Percentiles rank a stretch among this genome's conserved stretches.
These are phyloP conservation scores for Microdon myrmicae DNA, from an alignment of 2,888 invertebrate genomes.

Conservation along the genomic window DNA sequence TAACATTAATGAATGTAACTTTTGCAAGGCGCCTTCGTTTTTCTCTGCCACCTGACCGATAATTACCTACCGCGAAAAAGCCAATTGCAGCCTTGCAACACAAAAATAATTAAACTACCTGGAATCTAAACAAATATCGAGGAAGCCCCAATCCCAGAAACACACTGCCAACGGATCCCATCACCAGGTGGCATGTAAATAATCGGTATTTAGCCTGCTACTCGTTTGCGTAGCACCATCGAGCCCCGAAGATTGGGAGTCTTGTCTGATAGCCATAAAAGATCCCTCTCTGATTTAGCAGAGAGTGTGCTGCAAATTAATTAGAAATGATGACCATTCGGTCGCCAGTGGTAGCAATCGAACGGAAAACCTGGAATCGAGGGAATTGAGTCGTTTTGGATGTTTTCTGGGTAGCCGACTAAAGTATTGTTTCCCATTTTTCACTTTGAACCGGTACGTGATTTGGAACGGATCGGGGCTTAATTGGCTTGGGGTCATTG, in stretches of 20 bases:
- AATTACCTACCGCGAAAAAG: conserved; percentile 4
- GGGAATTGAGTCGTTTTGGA: conserved; percentile 1
- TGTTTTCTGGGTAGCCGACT: conserved; percentile 1
- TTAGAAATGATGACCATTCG: too few species aligned
- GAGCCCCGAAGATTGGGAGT: too few species aligned
- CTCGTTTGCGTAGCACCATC: too few species aligned
- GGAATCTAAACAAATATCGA: neutral
- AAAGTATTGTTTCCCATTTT: conserved; percentile 1
- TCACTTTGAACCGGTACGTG: neutral
- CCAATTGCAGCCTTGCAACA: neutral
- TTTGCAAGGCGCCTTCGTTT: too few species aligned
- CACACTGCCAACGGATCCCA: conserved; percentile 5
- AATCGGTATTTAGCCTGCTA: conserved; percentile 21
- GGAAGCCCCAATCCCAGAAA: neutral
- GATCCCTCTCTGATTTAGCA: too few species aligned
- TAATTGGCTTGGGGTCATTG: conserved; percentile 18
- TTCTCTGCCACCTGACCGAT: conserved; percentile 6
- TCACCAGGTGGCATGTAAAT: conserved; percentile 25
- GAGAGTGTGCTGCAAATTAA: too few species aligned
- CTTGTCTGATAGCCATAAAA: too few species aligned
- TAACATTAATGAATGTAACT: too few species aligned
- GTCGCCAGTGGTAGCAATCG: conserved; percentile 4
- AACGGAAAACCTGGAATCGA: neutral
- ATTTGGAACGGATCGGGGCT: conserved; percentile 6
- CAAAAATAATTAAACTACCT: conserved; percentile 1